Percentiles rank a stretch among this genome's conserved stretches.
phyloP scores from a whole-genome alignment of 2,888 invertebrate genomes.

The Acleris holmiana region DNA sequence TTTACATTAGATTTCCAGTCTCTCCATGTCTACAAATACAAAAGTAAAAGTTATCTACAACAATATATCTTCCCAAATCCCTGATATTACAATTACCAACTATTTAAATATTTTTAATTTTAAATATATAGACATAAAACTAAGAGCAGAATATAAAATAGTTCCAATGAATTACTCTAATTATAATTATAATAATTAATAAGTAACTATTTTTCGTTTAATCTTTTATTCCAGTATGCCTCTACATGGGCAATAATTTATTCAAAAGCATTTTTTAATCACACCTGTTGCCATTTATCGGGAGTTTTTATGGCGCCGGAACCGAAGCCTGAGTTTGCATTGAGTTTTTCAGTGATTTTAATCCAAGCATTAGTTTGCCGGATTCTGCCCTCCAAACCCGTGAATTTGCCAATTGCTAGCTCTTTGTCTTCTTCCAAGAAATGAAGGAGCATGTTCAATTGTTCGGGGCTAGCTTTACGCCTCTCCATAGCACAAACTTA shows the following conservation, averaged over 20 bases:
- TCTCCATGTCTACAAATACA: slow-evolving; percentile 60
- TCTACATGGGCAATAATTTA: too few relatives aligned
- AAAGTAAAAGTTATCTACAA: slow-evolving; percentile 7
- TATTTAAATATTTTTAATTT: too few relatives aligned
- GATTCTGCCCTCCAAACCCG: slow-evolving; percentile 61
- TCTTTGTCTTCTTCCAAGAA: slow-evolving; percentile 66
- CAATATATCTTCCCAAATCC: too few relatives aligned
- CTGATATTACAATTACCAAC: too few relatives aligned
- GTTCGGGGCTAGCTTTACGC: slow-evolving; percentile 68
- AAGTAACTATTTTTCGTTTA: too few relatives aligned
- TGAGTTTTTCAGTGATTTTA: slow-evolving; percentile 66
- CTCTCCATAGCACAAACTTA: slow-evolving; percentile 46
- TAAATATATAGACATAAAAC: too few relatives aligned
- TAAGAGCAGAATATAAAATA: too few relatives aligned
- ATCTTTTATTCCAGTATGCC: too few relatives aligned
- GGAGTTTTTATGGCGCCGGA: slow-evolving; percentile 69
- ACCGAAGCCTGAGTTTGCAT: slow-evolving; percentile 65
- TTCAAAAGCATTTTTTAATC: neutral
- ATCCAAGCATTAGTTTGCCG: slow-evolving; percentile 68
- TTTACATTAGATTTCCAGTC: slow-evolving; percentile 71
- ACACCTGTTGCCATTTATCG: slow-evolving; percentile 70
- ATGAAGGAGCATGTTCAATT: slow-evolving; percentile 64
- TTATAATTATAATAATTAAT: too few relatives aligned
- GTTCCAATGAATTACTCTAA: too few relatives aligned
- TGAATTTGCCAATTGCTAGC: slow-evolving; percentile 63